A percentile compares a stretch with the other conserved stretches of the same genome.
These are phyloP conservation scores for Pemphredon lugubris DNA, from an alignment of 2,888 invertebrate species.

Conservation along the genomic window DNA sequence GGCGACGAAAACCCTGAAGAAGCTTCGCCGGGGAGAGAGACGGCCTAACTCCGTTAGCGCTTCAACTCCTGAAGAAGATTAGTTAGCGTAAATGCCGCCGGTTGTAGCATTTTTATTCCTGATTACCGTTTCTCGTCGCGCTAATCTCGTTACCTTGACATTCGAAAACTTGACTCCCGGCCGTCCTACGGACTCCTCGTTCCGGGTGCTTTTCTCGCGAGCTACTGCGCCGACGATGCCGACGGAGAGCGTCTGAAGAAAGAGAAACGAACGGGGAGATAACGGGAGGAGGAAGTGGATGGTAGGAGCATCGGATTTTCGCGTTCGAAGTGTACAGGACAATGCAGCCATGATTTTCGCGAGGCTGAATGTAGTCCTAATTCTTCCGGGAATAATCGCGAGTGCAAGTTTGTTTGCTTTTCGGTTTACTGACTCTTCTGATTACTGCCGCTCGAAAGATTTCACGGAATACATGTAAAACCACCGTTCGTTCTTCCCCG, in stretches of 20 bases:
- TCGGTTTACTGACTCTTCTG: slow-evolving; percentile 12
- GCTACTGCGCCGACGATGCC: slow-evolving; percentile 5
- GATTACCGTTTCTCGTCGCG: slow-evolving; percentile 77
- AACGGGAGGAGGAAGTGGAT: background rate
- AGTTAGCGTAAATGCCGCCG: slow-evolving; percentile 78
- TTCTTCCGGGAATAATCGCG: slow-evolving; percentile 63
- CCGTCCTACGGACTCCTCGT: slow-evolving; percentile 19
- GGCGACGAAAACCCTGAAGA: slow-evolving; percentile 50
- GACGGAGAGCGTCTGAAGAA: slow-evolving; percentile 22
- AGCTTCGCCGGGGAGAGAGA: slow-evolving; percentile 8
- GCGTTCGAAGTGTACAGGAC: slow-evolving; percentile 55
- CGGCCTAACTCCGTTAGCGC: slow-evolving; percentile 71
- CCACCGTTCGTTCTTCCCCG: too few species aligned
- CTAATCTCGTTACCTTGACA: slow-evolving; percentile 72
- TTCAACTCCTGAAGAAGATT: slow-evolving; percentile 75
- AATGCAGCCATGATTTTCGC: slow-evolving; percentile 63
- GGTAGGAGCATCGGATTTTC: slow-evolving; percentile 12
- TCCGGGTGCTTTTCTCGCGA: slow-evolving; percentile 28
- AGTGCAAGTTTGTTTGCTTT: slow-evolving; percentile 53
- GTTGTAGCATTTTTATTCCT: slow-evolving; percentile 77
- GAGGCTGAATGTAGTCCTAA: slow-evolving; percentile 57
- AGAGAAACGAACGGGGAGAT: slow-evolving; percentile 11
- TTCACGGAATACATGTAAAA: too few species aligned
- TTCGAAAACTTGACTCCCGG: slow-evolving; percentile 65
- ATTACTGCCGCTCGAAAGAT: too few species aligned